Evolutionary conservation across 1,140 invertebrate genomes (phyloP), one percentile per base, ranked within the genome.

Genomic region (Drosophila auraria): DNA sequence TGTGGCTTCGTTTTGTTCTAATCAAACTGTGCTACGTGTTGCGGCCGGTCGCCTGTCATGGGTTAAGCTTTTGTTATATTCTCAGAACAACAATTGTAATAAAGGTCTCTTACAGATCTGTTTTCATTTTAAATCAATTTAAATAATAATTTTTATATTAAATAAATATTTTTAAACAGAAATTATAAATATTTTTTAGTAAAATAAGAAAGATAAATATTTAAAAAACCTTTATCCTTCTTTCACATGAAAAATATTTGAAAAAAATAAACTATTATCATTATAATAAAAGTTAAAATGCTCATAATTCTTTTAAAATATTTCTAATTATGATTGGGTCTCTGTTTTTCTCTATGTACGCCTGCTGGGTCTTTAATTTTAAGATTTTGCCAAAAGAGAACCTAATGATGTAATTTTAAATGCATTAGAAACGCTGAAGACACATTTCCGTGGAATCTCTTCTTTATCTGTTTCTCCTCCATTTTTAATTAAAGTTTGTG

Each of bases 21-120:
- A 87, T 87, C 84, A 87, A 83, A 86, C 73, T 86, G 83, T 71
- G 74, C 62, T 82, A 83, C 83, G 80, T 83, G 83, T 57, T 73
- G 66, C 50, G 36, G 25, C 60, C 38, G 59, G 69, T 40, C 40
- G 74, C 33, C 59, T 60, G 78, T 72, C 82, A 82, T 69, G 69
- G 82, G 78, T 84, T 83, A 84, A 86, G 49, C 66, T 75, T 76
- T 73, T 58, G 45, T 50, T 69, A 62, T 47, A 56, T 51, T 23
- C 25, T 9, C 3, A 6, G 23, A 60, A 57, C 7, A 30, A 9
- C 6, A 14, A 2, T 40, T 15, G 38, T 25, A 36, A 11, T 5
- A 53, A 53, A 6, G 25, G 50, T 12, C 7, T 25, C 14, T 3
- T 7, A 49, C 7, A 20, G 23, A 15, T 5, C 5, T 14, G 25